Evolutionary conservation across 2,888 invertebrate species (phyloP).

Genomic region (Stratiomys singularior): DNA sequence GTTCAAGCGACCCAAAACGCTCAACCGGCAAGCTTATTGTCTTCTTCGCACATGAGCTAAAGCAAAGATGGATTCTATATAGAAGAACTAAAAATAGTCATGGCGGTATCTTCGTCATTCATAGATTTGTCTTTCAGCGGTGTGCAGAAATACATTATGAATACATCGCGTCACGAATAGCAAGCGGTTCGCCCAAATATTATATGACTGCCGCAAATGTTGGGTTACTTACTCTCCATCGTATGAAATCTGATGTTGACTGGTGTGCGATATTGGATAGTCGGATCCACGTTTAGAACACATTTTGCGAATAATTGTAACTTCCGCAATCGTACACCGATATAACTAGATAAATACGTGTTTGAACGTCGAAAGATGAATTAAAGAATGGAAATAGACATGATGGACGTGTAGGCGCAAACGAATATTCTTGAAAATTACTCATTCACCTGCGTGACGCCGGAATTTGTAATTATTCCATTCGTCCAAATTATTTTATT

Average conservation of each 20-base stretch:
- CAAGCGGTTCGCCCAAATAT: too few relatives aligned
- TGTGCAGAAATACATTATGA: too few relatives aligned
- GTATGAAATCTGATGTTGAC: neutral
- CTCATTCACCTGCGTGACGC: too few relatives aligned
- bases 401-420: constrained; percentile 19
- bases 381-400: neutral
- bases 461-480: too few relatives aligned
- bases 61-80: neutral
- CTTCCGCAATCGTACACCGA: neutral
- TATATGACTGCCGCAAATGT: too few relatives aligned
- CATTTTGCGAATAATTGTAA: neutral
- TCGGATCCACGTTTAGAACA: constrained; percentile 5
- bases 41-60: neutral
- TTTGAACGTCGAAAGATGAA: neutral
- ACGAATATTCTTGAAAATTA: too few relatives aligned
- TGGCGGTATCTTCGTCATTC: neutral
- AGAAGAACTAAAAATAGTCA: neutral
- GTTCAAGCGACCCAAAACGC: neutral
- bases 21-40: neutral
- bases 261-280: neutral
- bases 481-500: too few relatives aligned
- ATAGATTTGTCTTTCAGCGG: neutral
- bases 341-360: neutral
- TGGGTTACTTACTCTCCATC: too few relatives aligned
- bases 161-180: too few relatives aligned